phyloP scores from a whole-genome alignment of 2,797 vertebrate species.

The Ptychadena robeensis region DNA sequence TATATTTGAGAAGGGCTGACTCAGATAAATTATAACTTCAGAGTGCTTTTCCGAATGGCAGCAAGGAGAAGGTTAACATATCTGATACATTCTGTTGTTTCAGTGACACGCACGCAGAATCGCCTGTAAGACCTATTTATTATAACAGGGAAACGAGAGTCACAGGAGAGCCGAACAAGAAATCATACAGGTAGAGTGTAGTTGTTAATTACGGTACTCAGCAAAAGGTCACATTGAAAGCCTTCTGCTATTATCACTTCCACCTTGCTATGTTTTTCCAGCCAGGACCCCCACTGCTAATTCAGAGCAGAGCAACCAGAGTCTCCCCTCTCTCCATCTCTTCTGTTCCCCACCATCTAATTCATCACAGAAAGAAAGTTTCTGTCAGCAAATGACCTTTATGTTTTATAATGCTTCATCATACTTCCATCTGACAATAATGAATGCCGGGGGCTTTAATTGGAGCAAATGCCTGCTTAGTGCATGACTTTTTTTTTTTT shows the following conservation, averaged over 20 bases:
- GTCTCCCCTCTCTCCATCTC: background rate
- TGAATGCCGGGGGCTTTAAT: conserved; percentile 54
- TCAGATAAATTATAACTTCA: no score
- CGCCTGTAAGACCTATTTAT: conserved; percentile 2
- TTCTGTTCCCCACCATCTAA: conserved; percentile 29
- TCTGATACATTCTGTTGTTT: background rate
- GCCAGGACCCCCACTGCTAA: conserved; percentile 2
- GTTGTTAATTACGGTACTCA: conserved; percentile 63
- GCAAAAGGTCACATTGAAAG: conserved; percentile 64
- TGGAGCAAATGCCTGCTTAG: conserved; percentile 51
- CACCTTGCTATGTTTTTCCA: conserved; percentile 64
- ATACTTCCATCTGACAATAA: conserved; percentile 54
- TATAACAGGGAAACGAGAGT: conserved; percentile 4
- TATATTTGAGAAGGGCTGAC: no score
- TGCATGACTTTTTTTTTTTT: conserved; percentile 13
- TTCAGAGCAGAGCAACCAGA: conserved; percentile 2
- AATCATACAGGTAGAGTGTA: conserved; percentile 22
- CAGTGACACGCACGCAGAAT: background rate
- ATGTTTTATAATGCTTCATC: conserved; percentile 53
- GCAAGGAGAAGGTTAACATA: conserved; percentile 10
- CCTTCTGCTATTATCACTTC: conserved; percentile 67
- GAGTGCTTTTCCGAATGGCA: background rate
- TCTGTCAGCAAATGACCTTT: conserved; percentile 61
- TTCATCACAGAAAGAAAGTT: conserved; percentile 51
- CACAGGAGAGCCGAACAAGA: conserved; percentile 1